Conservation (phyloP, 2,888 invertebrate genomes). For the Margaritifera margaritifera region DNA sequence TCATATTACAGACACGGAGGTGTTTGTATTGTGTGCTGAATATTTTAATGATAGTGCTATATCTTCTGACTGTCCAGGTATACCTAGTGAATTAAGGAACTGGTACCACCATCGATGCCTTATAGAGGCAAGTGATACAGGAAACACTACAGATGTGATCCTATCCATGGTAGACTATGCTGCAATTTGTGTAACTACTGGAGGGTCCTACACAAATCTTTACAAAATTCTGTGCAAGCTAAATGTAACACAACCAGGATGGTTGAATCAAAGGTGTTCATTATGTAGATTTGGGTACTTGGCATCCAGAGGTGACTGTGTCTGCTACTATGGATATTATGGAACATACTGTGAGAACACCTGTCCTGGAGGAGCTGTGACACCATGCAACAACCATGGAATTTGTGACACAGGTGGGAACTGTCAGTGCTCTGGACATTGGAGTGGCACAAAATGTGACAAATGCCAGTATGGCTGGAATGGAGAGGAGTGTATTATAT, state of each 20-base stretch:
- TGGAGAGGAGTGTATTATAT: constrained; percentile 47
- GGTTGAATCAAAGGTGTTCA: constrained; percentile 43
- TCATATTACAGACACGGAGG: constrained; percentile 15
- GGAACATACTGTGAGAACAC: constrained; percentile 44
- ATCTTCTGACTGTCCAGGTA: constrained; percentile 25
- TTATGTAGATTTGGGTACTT: constrained; percentile 44
- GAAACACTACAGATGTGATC: constrained; percentile 32
- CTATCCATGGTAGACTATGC: constrained; percentile 43
- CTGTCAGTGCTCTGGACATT: constrained; percentile 50
- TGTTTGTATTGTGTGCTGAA: constrained; percentile 26
- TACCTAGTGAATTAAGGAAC: constrained; percentile 23
- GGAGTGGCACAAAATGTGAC: constrained; percentile 42
- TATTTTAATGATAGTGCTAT: constrained; percentile 39
- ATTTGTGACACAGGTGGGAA: constrained; percentile 40
- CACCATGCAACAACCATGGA: constrained; percentile 49
- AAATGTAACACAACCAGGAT: constrained; percentile 32
- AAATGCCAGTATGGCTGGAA: constrained; percentile 45
- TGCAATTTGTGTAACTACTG: constrained; percentile 29
- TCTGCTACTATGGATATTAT: constrained; percentile 54
- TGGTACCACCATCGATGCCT: constrained; percentile 45
- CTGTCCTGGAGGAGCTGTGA: constrained; percentile 48
- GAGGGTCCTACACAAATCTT: constrained; percentile 18
- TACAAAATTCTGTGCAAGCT: constrained; percentile 29
- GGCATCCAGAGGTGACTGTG: constrained; percentile 24
- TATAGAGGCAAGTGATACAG: constrained; percentile 29